A percentile compares a stretch with the other conserved stretches of the same genome.
Conservation (phyloP, 2,113 vertebrate genomes). For the Nothocercus julius region DNA sequence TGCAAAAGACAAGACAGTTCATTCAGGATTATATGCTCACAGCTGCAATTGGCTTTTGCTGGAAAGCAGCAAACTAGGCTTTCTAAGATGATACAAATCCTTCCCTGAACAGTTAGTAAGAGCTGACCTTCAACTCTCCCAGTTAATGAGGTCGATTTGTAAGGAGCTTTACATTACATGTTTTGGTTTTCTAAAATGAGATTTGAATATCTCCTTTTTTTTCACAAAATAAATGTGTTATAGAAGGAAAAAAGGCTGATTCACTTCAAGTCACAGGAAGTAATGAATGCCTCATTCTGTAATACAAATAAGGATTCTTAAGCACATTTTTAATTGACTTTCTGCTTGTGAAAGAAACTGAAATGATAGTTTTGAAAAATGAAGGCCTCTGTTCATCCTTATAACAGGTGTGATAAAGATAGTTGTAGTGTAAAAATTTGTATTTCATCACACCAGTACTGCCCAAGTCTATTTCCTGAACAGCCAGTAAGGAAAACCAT, state of each 20-base stretch:
- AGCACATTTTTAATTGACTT: slow-evolving; percentile 1
- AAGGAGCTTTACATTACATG: background rate
- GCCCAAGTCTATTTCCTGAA: background rate
- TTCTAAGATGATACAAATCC: slow-evolving; percentile 25
- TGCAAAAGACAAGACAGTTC: slow-evolving; percentile 18
- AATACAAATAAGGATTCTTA: background rate
- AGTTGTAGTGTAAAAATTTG: background rate
- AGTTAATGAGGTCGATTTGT: background rate
- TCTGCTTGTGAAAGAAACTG: background rate
- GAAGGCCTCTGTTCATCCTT: background rate
- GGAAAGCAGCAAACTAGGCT: slow-evolving; percentile 21
- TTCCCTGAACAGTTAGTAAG: slow-evolving; percentile 1
- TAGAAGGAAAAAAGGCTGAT: background rate
- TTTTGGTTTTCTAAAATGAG: slow-evolving; percentile 33
- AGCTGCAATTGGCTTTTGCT: slow-evolving; percentile 25
- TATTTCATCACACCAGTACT: background rate
- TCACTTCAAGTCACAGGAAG: background rate
- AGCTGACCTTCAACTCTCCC: slow-evolving; percentile 34
- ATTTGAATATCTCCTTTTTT: background rate
- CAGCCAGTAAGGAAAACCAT: background rate
- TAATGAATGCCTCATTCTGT: slow-evolving; percentile 11
- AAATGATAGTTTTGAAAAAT: slow-evolving; percentile 1
- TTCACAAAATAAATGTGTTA: background rate
- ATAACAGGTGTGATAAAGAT: background rate
- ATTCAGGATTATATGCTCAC: slow-evolving; percentile 46